phyloP scores from a whole-genome alignment of 2,888 invertebrate genomes.

The Pammene aurita region DNA sequence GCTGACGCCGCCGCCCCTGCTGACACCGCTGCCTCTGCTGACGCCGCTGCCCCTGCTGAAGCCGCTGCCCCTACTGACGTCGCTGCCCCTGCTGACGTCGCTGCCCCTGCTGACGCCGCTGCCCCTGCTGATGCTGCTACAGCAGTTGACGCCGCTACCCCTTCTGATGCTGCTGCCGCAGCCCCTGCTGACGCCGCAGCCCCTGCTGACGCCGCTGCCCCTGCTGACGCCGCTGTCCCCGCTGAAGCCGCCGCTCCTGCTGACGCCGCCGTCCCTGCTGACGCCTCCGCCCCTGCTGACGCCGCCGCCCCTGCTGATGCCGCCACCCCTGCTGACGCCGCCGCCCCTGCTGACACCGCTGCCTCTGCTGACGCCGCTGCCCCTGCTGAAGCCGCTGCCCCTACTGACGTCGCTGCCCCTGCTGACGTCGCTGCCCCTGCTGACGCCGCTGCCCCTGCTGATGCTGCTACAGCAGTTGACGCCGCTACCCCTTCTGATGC shows the following conservation, averaged over 20 bases:
- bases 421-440: neutral
- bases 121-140: slow-evolving; percentile 4
- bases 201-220: neutral
- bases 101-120: neutral
- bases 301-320: neutral
- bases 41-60: neutral
- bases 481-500: neutral
- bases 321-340: neutral
- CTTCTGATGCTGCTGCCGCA: neutral
- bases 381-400: neutral
- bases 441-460: slow-evolving; percentile 8
- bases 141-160: neutral
- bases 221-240: neutral
- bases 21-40: neutral
- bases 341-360: neutral
- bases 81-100: neutral
- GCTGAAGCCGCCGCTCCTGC: neutral
- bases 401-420: neutral
- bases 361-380: neutral
- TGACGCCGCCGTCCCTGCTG: neutral
- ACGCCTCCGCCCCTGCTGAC: neutral
- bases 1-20: neutral
- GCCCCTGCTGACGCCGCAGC: neutral
- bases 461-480: neutral
- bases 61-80: neutral